Percentiles rank a stretch among this genome's conserved stretches.
These are phyloP conservation scores for Pangasius larnaudii DNA, from an alignment of 2,797 vertebrate species.

Conservation along the genomic window DNA sequence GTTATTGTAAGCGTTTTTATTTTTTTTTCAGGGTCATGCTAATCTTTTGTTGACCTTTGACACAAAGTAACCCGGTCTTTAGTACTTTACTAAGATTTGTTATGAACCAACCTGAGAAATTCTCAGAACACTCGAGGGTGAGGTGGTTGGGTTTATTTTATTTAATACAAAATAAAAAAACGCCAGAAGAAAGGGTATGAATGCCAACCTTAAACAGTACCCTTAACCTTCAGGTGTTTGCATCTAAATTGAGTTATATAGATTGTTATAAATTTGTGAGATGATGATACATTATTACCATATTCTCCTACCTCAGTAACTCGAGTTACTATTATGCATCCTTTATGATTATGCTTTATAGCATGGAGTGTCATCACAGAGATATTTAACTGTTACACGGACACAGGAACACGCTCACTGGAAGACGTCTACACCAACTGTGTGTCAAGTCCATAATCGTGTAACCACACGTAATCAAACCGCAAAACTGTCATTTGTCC, in stretches of 20 bases:
- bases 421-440: neutral
- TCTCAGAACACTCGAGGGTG: neutral
- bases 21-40: neutral
- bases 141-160: neutral
- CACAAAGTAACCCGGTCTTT: neutral
- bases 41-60: conserved; percentile 20
- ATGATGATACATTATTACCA: neutral
- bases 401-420: too few relatives aligned
- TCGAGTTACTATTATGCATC: neutral
- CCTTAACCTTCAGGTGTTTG: neutral
- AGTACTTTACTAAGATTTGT: neutral
- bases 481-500: neutral
- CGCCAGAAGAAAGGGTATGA: neutral
- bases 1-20: neutral
- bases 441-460: neutral
- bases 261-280: neutral
- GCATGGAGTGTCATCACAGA: neutral
- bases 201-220: neutral
- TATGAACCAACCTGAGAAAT: neutral
- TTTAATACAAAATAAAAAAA: neutral
- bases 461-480: too few relatives aligned
- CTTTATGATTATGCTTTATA: neutral
- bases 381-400: neutral
- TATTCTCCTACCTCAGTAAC: neutral
- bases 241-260: neutral